These are phyloP conservation scores for Lymantria dispar DNA, from an alignment of 2,888 invertebrate genomes.

Conservation along the genomic window DNA sequence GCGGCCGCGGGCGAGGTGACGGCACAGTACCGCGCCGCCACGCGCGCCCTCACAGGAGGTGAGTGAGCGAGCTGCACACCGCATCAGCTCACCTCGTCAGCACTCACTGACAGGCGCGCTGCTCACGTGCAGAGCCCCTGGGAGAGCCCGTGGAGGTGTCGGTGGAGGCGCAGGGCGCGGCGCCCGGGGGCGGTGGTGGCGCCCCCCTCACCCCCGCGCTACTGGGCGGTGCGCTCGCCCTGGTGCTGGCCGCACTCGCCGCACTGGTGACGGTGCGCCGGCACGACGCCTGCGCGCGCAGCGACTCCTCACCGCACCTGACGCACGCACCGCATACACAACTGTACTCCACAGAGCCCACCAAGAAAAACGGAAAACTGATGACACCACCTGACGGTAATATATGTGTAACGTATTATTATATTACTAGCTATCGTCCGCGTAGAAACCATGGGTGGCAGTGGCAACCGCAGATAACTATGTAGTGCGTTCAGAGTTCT, in stretches of 20 bases:
- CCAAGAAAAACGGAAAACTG: constrained; percentile 49
- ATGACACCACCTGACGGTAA: constrained; percentile 50
- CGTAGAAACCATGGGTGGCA: too few species aligned
- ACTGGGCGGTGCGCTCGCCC: constrained; percentile 41
- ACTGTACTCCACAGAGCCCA: constrained; percentile 53
- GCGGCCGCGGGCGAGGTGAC: constrained; percentile 79
- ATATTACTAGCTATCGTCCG: too few species aligned
- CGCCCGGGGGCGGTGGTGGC: constrained; percentile 28
- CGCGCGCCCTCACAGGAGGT: constrained; percentile 76
- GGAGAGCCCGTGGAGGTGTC: constrained; percentile 53
- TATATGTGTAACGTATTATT: constrained; percentile 1
- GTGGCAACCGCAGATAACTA: too few species aligned
- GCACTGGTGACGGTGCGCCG: constrained; percentile 8
- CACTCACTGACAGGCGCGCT: not conserved
- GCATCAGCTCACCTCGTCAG: not conserved
- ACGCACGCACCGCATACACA: constrained; percentile 36
- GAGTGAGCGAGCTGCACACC: constrained; percentile 26
- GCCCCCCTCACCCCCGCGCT: constrained; percentile 40
- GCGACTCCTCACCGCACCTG: constrained; percentile 22
- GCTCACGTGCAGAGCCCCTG: constrained; percentile 42
- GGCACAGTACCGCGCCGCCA: constrained; percentile 80
- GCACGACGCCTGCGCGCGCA: constrained; percentile 10
- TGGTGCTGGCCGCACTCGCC: constrained; percentile 29
- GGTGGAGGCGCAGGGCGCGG: constrained; percentile 21
- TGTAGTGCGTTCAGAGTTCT: too few species aligned